Conservation (phyloP, 2,888 invertebrate species). For the Caenorhabditis japonica region DNA sequence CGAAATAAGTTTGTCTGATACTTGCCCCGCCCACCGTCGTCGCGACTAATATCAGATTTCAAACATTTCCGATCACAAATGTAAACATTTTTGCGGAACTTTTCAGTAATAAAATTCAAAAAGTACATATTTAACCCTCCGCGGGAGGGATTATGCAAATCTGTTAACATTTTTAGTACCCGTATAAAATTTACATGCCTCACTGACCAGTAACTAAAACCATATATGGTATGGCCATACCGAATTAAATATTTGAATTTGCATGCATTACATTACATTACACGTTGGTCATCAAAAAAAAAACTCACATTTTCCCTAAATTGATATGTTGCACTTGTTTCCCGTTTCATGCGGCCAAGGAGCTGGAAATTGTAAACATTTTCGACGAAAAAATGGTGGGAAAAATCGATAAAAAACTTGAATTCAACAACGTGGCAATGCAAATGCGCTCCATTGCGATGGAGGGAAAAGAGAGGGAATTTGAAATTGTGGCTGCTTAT, state of each 20-base stretch:
- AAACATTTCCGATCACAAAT: constrained; percentile 37
- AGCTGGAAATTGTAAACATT: no score
- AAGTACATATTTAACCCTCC: no score
- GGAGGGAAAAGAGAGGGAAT: not conserved
- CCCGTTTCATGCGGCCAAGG: constrained; percentile 26
- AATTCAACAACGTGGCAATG: constrained; percentile 1
- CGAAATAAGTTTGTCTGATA: not conserved
- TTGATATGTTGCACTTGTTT: not conserved
- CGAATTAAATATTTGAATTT: no score
- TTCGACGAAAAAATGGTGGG: not conserved
- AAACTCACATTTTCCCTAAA: constrained; percentile 20
- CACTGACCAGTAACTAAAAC: constrained; percentile 32
- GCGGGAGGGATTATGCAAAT: no score
- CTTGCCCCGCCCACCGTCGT: constrained; percentile 9
- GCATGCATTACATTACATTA: no score
- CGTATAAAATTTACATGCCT: no score
- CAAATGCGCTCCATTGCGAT: constrained; percentile 4
- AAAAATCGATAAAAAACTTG: not conserved
- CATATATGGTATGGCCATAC: not conserved
- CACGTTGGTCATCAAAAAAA: no score
- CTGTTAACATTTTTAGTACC: no score
- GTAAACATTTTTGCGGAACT: constrained; percentile 22
- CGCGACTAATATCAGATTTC: constrained; percentile 16
- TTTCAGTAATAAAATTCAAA: no score
- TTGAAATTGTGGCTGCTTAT: not conserved